Evolutionary conservation across 2,888 invertebrate species (phyloP).

Genomic region (Chymomyza caudatula): DNA sequence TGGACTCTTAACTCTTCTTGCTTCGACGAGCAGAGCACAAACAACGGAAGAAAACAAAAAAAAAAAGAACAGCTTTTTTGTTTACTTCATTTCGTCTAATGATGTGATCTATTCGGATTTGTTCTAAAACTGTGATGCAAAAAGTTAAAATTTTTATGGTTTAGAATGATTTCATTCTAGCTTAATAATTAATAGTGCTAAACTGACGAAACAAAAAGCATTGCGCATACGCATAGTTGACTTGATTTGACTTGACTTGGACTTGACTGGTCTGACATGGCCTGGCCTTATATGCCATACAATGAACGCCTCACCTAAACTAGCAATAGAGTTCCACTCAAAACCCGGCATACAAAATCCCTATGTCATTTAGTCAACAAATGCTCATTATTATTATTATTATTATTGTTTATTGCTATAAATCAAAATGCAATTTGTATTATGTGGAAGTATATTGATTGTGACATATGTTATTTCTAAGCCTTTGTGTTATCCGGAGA

Average conservation of each 20-base stretch:
- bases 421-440: background rate
- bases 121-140: background rate
- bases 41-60: background rate
- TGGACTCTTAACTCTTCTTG: background rate
- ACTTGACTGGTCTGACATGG: background rate
- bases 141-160: background rate
- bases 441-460: background rate
- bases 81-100: background rate
- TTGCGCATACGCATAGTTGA: background rate
- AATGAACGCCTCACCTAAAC: background rate
- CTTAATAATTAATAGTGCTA: background rate
- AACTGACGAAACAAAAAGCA: background rate
- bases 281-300: background rate
- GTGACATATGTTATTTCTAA: background rate
- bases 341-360: background rate
- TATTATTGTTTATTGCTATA: background rate
- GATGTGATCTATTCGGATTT: background rate
- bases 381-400: background rate
- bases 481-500: background rate
- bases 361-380: background rate
- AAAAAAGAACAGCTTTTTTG: conserved; percentile 1
- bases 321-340: background rate
- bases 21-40: background rate
- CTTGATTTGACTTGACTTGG: background rate
- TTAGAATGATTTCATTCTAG: background rate